phyloP scores from a whole-genome alignment of 2,113 vertebrate genomes.

The Tringa solitaria region DNA sequence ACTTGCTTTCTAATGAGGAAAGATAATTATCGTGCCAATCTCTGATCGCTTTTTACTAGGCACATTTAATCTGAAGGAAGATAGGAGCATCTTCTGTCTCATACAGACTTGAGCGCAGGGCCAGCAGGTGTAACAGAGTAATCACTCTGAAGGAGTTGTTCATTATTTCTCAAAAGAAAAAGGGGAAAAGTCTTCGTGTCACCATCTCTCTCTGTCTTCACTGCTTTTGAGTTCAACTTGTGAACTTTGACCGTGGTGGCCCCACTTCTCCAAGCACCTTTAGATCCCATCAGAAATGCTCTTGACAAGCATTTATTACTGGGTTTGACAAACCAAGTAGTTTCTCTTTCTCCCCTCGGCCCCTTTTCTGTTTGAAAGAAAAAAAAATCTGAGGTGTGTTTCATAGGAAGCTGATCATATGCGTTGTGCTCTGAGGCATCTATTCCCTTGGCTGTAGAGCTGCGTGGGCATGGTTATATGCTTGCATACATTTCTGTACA shows the following conservation, averaged over 20 bases:
- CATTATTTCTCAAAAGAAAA: conserved; percentile 2
- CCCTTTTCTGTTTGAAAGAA: neutral
- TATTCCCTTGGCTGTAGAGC: neutral
- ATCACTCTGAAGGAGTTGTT: neutral
- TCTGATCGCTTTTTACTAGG: neutral
- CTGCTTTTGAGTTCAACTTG: neutral
- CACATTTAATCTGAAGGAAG: neutral
- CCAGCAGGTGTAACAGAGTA: neutral
- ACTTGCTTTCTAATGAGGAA: conserved; percentile 2
- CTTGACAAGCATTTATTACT: neutral
- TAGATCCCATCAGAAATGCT: neutral
- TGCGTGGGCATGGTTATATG: neutral
- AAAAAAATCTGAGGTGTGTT: neutral
- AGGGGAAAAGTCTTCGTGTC: neutral
- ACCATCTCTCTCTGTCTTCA: neutral
- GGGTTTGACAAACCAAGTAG: neutral
- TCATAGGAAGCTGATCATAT: neutral
- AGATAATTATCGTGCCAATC: conserved; percentile 18
- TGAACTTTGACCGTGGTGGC: neutral
- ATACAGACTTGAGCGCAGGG: neutral
- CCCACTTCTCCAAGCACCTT: neutral
- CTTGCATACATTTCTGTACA: neutral
- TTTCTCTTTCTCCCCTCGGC: neutral
- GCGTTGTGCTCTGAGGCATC: neutral
- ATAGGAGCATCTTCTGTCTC: neutral